Evolutionary conservation across 2,888 invertebrate species (phyloP), one percentile per base, ranked within the genome.

Genomic region (Polydrusus pterygomalis): DNA sequence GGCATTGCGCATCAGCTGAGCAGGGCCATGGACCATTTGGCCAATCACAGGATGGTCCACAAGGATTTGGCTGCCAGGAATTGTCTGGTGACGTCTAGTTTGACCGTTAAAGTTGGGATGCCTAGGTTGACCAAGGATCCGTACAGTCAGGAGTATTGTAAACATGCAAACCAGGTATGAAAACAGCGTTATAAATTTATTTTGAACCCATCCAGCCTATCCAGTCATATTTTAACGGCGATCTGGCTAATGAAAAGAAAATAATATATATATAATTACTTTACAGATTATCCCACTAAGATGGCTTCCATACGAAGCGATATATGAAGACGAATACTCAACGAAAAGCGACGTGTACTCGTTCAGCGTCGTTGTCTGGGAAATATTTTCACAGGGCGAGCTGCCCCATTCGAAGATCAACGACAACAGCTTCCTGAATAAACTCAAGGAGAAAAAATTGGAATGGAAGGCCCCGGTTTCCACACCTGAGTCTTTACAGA

Each of bases 311-410:
- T 91, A 92, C 17, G 98, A 98, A 86, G 96, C 96, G 0, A 94
- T 96, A 0, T 89, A 94, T 80, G 97, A 97, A 82, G 96, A 96
- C 74, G 97, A 97, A 78, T 97, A 93, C 86, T 96, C 97, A 13
- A 95, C 95, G 54, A 97, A 97, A 86, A 96, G 96, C 83, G 98
- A 98, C 87, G 95, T 97, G 0, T 98, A 96, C 88, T 94, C 97
- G 80, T 97, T 94, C 85, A 97, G 95, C 0, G 95, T 95, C 18
- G 91, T 97, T 13, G 91, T 96, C 20, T 97, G 96, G 96, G 98
- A 98, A 88, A 92, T 97, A 79, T 94, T 95, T 86, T 91, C 92
- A 80, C 92, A 94, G 84, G 95, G 93, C 13, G 93, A 94, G 81
- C 85, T 95, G 80, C 96, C 96, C 0, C 93, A 95, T 84, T 91